phyloP scores from a whole-genome alignment of 2,888 invertebrate genomes.

The Callimorpha dominula region DNA sequence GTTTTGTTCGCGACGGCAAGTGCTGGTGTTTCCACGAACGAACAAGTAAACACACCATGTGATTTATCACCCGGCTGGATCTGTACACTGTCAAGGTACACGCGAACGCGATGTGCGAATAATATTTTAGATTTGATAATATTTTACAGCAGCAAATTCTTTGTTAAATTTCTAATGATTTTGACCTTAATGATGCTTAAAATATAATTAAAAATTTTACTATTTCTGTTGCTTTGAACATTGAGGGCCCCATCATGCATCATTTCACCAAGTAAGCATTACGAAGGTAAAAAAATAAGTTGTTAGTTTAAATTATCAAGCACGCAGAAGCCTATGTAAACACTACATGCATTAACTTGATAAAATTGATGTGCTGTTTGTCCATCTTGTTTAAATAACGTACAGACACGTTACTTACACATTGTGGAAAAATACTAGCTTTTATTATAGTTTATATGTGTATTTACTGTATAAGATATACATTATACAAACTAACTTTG shows the following conservation, averaged over 20 bases:
- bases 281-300: not conserved
- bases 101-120: constrained; percentile 22
- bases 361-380: not conserved
- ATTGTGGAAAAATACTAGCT: not conserved
- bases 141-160: not conserved
- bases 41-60: constrained; percentile 41
- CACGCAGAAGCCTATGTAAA: not conserved
- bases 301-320: not conserved
- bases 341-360: not conserved
- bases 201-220: too few relatives aligned
- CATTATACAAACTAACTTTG: too few relatives aligned
- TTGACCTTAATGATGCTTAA: too few relatives aligned
- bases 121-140: not conserved
- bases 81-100: constrained; percentile 36
- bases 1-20: constrained; percentile 47
- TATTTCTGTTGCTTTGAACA: too few relatives aligned
- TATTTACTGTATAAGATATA: not conserved
- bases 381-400: not conserved
- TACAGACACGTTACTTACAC: not conserved
- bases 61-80: constrained; percentile 40
- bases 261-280: too few relatives aligned
- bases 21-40: constrained; percentile 46
- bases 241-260: too few relatives aligned
- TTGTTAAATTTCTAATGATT: too few relatives aligned
- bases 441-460: not conserved